Conservation (phyloP, 2,113 vertebrate genomes). For the Nesospiza acunhae region DNA sequence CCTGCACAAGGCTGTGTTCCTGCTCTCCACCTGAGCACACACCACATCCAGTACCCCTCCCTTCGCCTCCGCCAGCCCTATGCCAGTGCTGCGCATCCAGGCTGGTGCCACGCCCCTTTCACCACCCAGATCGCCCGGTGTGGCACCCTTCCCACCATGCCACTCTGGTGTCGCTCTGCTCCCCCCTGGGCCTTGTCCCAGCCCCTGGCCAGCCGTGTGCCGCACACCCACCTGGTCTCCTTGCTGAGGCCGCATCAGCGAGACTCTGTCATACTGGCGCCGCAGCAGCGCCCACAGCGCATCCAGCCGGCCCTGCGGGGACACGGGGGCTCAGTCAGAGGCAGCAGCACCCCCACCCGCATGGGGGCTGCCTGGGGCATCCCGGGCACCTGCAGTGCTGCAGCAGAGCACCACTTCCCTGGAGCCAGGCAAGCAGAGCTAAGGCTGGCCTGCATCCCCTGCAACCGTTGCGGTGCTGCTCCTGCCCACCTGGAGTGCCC, state of each 20-base stretch:
- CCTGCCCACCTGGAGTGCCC: neutral
- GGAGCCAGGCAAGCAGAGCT: accelerated
- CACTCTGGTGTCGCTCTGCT: neutral
- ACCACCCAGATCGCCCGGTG: accelerated
- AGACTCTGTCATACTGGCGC: constrained; percentile 90
- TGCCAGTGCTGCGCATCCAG: accelerated
- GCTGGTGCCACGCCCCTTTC: neutral
- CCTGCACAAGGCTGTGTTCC: neutral
- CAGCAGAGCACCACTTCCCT: accelerated
- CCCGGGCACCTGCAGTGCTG: accelerated
- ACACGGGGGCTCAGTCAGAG: neutral
- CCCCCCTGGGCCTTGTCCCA: too few species aligned
- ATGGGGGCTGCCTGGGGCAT: neutral
- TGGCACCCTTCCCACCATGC: neutral
- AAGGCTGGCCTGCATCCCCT: neutral
- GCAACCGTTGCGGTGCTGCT: neutral
- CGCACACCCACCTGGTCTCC: constrained; percentile 85
- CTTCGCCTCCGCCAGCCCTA: accelerated
- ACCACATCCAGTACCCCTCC: neutral
- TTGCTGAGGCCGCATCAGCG: constrained; percentile 92
- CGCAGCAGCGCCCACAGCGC: constrained; percentile 90
- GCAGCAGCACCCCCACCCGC: neutral
- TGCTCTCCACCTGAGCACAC: neutral
- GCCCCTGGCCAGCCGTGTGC: accelerated
- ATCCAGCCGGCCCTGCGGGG: constrained; percentile 86